Evolutionary conservation across 2,888 invertebrate genomes (phyloP).

Genomic region (Philereme vetulata): DNA sequence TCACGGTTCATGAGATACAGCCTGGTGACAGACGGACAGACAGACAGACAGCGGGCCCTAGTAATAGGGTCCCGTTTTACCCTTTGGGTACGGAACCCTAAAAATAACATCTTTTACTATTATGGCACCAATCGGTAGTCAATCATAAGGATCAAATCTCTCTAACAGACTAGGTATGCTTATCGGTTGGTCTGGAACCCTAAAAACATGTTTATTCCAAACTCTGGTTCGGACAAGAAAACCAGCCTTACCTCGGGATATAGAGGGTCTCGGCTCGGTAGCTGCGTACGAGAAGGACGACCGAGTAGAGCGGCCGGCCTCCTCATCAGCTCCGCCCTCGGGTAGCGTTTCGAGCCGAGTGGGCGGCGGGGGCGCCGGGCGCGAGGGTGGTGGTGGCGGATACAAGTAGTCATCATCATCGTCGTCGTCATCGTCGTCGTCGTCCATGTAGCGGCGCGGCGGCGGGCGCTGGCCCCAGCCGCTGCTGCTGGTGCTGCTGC

Average conservation of each 20-base stretch:
- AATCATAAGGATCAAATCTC: too few relatives aligned
- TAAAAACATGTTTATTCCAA: neutral
- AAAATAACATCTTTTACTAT: too few relatives aligned
- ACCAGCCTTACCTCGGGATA: slow-evolving; percentile 10
- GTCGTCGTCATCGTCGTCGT: slow-evolving; percentile 30
- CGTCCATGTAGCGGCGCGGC: slow-evolving; percentile 28
- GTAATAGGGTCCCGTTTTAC: too few relatives aligned
- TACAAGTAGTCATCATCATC: slow-evolving; percentile 26
- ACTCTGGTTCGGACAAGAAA: neutral
- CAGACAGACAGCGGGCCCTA: too few relatives aligned
- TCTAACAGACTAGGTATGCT: too few relatives aligned
- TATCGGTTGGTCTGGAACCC: too few relatives aligned
- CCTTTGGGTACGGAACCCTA: too few relatives aligned
- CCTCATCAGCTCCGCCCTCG: slow-evolving; percentile 66
- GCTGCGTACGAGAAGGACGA: slow-evolving; percentile 42
- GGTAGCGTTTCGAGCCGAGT: slow-evolving; percentile 67
- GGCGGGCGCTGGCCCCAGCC: slow-evolving; percentile 15
- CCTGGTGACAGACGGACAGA: too few relatives aligned
- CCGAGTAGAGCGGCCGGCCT: slow-evolving; percentile 57
- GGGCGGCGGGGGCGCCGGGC: slow-evolving; percentile 34
- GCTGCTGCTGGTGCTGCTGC: slow-evolving; percentile 4
- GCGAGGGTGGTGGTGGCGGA: slow-evolving; percentile 13
- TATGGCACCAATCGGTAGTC: too few relatives aligned
- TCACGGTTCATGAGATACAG: too few relatives aligned
- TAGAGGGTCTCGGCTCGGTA: slow-evolving; percentile 6